Evolutionary conservation across 30 jellyfish, hydroid and myxozoan genomes (phyloP), one percentile per base, ranked within the genome.

Genomic region (Mastigias papua): DNA sequence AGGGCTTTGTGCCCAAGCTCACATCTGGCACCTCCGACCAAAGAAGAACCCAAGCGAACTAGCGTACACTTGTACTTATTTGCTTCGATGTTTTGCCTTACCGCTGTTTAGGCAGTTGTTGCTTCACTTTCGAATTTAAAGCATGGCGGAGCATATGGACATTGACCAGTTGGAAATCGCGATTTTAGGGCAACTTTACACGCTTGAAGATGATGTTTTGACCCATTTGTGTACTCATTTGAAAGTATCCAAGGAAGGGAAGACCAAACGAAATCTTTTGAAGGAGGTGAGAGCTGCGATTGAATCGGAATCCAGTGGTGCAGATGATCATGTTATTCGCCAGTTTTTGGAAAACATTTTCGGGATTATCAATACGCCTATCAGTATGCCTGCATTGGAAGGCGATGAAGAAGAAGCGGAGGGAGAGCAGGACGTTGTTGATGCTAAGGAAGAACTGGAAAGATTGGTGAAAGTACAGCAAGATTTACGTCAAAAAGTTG

Each of bases 11-110:
- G 72, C 54, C 86, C 86, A 21, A 32, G 73, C 73, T 74, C 30
- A 74, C 25, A 42, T 74, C 31, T 74, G 73, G 86, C 86, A 74
- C 86, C 86, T 74, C 86, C 2, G 86, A 74, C 73, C 22, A 19
- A 61, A 61, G 73, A 5, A 20, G 73, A 61, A 61, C 10, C 29
- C 73, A 61, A 61, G 73, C 17, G 73, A 61, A 61, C 57, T 61
- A 19, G 71, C 48, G 48, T 17, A 25, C 15, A 30, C 69, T 72
- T 28, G 65, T 28, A 57, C 34, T 15, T 33, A 21, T 54, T 48
- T 29, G 58, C 77, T n/a, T 30, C 78, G 69, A 77, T 27, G 66
- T 48, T 72, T 72, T 2, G 69, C 49, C 8, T 51, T 57, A 77
- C 63, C 17, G 25, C 28, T 9, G 28, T 1, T 21, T 23, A 42